Conservation (phyloP, 2,113 vertebrate genomes). For the Neopipo cinnamomea region DNA sequence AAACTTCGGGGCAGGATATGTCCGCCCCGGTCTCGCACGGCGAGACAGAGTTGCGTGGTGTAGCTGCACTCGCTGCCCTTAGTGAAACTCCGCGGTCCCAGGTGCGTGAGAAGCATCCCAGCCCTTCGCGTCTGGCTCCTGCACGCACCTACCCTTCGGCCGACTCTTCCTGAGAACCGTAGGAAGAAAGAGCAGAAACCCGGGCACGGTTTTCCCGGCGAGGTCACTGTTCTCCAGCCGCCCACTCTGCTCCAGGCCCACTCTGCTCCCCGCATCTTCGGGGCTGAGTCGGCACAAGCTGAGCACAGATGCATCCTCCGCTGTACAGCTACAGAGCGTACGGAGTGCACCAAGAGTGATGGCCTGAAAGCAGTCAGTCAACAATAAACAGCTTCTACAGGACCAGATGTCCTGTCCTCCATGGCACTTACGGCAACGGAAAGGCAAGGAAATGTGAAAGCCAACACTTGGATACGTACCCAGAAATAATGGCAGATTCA, state of each 20-base stretch:
- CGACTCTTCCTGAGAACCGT: no score
- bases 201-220: background rate
- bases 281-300: fast-evolving
- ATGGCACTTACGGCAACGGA: fast-evolving
- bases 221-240: fast-evolving
- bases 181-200: background rate
- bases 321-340: no score
- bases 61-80: fast-evolving
- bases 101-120: background rate
- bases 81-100: no score
- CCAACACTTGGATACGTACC: background rate
- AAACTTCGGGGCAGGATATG: background rate
- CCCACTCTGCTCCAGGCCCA: background rate
- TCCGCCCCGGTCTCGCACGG: fast-evolving
- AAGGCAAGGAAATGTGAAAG: background rate
- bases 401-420: background rate
- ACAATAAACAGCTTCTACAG: background rate
- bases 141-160: fast-evolving
- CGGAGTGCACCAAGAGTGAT: background rate
- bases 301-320: background rate
- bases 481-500: background rate
- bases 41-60: background rate
- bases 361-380: background rate
- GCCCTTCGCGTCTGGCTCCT: background rate
- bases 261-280: fast-evolving